Evolutionary conservation across 2,888 invertebrate species (phyloP).

Genomic region (Ophioninae sp.): DNA sequence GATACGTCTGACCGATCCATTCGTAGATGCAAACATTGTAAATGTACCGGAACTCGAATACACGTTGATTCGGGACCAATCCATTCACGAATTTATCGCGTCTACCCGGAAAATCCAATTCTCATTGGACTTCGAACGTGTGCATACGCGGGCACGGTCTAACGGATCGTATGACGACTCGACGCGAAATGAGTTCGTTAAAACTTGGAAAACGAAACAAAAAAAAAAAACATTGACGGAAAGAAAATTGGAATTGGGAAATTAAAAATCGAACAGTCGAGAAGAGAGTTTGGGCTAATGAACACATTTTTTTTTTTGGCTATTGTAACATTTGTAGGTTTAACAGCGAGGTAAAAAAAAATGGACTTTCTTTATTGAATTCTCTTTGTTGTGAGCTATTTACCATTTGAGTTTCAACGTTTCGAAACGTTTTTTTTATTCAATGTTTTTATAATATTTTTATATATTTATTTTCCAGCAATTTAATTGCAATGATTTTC

Average conservation of each 20-base stretch:
- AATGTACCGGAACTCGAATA: conserved; percentile 41
- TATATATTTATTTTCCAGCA: too few relatives aligned
- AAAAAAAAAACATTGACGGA: not conserved
- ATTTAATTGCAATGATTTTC: too few relatives aligned
- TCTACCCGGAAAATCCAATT: conserved; percentile 22
- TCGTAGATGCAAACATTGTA: conserved; percentile 32
- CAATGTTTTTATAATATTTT: too few relatives aligned
- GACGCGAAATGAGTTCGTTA: conserved; percentile 7
- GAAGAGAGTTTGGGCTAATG: not conserved
- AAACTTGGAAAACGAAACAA: not conserved
- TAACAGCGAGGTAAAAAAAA: too few relatives aligned
- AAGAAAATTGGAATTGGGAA: not conserved
- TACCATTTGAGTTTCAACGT: too few relatives aligned
- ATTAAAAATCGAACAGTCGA: not conserved
- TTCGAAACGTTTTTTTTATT: too few relatives aligned
- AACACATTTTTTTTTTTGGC: too few relatives aligned
- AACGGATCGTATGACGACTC: conserved; percentile 18
- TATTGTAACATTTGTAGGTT: too few relatives aligned
- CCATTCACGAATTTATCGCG: conserved; percentile 38
- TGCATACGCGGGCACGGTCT: not conserved
- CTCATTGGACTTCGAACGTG: conserved; percentile 7
- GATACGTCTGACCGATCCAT: conserved; percentile 39
- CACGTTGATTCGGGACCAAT: conserved; percentile 45
- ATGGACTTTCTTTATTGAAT: too few relatives aligned
- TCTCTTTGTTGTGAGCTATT: too few relatives aligned